Evolutionary conservation across 2,888 invertebrate species (phyloP).

Genomic region (Myopa tessellatipennis): DNA sequence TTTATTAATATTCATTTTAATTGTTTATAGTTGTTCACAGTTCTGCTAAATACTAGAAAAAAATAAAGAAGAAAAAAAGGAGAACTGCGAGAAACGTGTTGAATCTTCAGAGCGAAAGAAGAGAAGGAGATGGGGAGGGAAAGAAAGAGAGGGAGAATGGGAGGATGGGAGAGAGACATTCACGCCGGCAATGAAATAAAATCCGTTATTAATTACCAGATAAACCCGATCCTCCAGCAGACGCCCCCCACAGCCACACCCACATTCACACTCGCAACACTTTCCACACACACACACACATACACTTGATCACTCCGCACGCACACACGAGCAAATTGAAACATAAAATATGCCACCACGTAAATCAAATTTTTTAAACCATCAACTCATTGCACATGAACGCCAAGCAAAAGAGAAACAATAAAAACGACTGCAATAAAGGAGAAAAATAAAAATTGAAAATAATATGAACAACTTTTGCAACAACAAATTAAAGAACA

Average conservation of each 20-base stretch:
- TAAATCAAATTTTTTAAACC: conserved; percentile 25
- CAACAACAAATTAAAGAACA: background rate
- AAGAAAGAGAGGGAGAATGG: no score
- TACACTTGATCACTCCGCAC: conserved; percentile 7
- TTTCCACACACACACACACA: conserved; percentile 32
- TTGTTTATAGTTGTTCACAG: no score
- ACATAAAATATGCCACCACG: conserved; percentile 10
- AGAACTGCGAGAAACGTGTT: no score
- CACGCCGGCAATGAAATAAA: no score
- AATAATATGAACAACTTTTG: conserved; percentile 19
- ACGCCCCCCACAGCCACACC: background rate
- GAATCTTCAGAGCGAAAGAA: no score
- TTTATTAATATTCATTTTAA: no score
- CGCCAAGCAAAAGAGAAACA: background rate
- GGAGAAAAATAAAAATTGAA: background rate
- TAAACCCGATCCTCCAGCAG: no score
- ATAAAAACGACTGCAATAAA: background rate
- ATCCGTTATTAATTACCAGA: no score
- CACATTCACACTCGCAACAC: background rate
- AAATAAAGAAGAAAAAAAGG: no score
- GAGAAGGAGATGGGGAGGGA: no score
- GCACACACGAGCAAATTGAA: conserved; percentile 18
- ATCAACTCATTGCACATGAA: background rate
- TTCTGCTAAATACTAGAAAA: no score
- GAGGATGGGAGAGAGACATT: no score